These are phyloP conservation scores for Petrocephalus sullivani DNA, from an alignment of 2,797 vertebrate genomes.

Conservation along the genomic window DNA sequence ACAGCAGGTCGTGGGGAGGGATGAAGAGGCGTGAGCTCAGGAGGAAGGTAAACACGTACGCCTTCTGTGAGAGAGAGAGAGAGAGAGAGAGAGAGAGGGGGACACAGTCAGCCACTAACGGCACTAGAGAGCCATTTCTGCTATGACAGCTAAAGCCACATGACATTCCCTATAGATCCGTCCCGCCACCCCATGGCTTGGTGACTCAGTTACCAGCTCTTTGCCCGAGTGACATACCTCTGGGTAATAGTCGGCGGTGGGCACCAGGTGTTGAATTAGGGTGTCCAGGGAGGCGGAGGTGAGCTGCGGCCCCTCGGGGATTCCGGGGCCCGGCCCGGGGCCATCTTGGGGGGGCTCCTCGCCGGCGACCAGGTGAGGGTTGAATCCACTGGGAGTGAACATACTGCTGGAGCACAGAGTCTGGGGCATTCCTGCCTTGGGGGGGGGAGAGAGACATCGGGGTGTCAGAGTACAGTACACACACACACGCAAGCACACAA, in stretches of 20 bases:
- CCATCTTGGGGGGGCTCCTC: conserved; percentile 75
- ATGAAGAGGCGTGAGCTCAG: conserved; percentile 91
- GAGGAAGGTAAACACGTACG: conserved; percentile 91
- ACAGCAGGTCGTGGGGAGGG: conserved; percentile 87
- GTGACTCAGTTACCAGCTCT: background rate
- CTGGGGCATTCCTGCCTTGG: conserved; percentile 80
- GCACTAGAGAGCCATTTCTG: background rate
- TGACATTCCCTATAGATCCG: background rate
- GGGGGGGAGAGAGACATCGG: conserved; percentile 39
- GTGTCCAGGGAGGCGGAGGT: conserved; percentile 85
- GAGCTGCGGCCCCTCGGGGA: conserved; percentile 60
- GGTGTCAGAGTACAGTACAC: background rate
- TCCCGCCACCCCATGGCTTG: background rate
- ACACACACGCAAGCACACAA: background rate
- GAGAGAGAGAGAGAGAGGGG: background rate
- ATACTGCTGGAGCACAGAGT: conserved; percentile 75
- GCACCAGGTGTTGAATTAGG: conserved; percentile 82
- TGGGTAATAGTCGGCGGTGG: conserved; percentile 84
- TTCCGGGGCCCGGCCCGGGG: conserved; percentile 52
- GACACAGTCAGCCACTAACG: background rate
- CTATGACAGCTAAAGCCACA: background rate
- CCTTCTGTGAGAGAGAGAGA: conserved; percentile 62
- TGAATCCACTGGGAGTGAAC: conserved; percentile 79
- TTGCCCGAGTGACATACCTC: conserved; percentile 63
- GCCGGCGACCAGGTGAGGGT: conserved; percentile 67